Percentiles rank a stretch among this genome's conserved stretches.
Conservation (phyloP, 1,140 invertebrate genomes). For the Caenorhabditis tropicalis region DNA sequence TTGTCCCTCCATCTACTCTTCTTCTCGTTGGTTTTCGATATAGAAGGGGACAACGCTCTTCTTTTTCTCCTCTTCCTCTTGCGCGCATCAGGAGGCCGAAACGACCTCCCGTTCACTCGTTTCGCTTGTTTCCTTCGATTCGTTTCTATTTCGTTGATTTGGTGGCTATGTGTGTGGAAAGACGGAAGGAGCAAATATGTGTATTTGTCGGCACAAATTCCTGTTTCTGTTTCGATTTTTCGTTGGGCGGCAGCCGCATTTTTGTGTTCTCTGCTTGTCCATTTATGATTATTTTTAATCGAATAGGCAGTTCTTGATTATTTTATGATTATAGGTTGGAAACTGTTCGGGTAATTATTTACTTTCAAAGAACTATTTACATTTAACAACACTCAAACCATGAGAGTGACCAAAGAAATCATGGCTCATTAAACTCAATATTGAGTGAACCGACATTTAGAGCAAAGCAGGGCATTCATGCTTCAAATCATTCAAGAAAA, state of each 20-base stretch:
- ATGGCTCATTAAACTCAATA: too few relatives aligned
- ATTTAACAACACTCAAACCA: too few relatives aligned
- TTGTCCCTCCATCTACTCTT: background rate
- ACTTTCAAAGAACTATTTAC: too few relatives aligned
- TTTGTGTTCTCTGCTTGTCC: background rate
- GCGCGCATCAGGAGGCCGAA: background rate
- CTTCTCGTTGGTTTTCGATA: background rate
- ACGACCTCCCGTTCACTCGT: slow-evolving; percentile 27
- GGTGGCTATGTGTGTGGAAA: background rate
- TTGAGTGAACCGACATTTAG: background rate
- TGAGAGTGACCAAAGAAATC: too few relatives aligned
- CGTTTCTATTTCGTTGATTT: slow-evolving; percentile 38
- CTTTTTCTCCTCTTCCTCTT: background rate
- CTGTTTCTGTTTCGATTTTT: background rate
- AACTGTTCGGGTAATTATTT: too few relatives aligned
- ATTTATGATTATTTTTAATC: background rate
- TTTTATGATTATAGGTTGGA: too few relatives aligned
- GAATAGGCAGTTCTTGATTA: too few relatives aligned
- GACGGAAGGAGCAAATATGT: background rate
- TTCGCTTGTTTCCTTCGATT: slow-evolving; percentile 11
- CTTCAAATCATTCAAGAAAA: background rate
- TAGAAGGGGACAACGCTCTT: slow-evolving; percentile 1
- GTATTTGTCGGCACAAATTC: slow-evolving; percentile 9
- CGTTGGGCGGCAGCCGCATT: background rate
- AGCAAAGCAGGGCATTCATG: background rate